Base-by-base conservation (phyloP, 1,140 invertebrate genomes). In the Batillaria attramentaria region DNA sequence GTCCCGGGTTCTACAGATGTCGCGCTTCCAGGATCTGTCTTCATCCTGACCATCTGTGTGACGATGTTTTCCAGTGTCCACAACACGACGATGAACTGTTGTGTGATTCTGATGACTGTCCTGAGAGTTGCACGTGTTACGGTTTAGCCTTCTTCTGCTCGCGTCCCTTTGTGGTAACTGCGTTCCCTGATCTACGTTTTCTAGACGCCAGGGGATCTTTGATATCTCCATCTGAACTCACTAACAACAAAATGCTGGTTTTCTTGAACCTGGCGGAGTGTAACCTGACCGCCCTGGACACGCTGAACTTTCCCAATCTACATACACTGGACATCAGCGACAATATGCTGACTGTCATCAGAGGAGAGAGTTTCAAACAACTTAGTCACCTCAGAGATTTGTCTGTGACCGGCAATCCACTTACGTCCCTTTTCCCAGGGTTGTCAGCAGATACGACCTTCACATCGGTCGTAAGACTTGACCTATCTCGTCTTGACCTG, bases 81-180 rank as follows among this genome's bases (percentile, higher is more conserved):
- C 57, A 65, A n/a, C 39, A 66, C 18, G 75, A 77, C 60, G 75
- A 77, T 33, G 75, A 77, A 24, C 60, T 62, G 62, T n/a, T n/a
- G 0, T 77, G 75, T 43, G n/a, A 31, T 24, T 13, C 39, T 66
- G 18, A 31, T 62, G n/a, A n/a, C 6, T 77, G 75, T 77, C 75
- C 75, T 43, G 35, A 42, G 28, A 10, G 10, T 5, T 68, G 62
- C 16, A n/a, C 60, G 41, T 77, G 62, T n/a, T 35, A 41, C 24
- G 62, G 75, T 28, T 62, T 68, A 3, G 62, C 42, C 6, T 46
- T 77, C 39, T n/a, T 37, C 4, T 77, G 75, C 33, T 28, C 57
- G 1, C 24, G 37, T 1, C 3, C 24, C 2, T 57, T 72, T 33
- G n/a, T 28, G 8, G 42, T 50, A 18, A 8, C 46, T 0, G 3